Conservation (phyloP, 2,113 vertebrate species). For the Odocoileus hemionus region DNA sequence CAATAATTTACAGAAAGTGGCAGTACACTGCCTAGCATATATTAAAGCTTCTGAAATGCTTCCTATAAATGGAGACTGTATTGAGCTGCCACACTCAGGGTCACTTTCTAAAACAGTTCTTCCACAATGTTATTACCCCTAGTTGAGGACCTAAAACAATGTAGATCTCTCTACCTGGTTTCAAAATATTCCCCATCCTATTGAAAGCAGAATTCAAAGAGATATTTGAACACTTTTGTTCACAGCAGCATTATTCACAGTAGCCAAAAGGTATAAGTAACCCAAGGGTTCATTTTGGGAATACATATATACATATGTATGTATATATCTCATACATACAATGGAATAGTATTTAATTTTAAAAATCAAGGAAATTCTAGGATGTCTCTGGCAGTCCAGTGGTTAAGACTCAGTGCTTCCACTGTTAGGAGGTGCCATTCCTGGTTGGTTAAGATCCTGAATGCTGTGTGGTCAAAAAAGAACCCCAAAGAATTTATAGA, state of each 20-base stretch:
- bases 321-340: background rate
- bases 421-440: background rate
- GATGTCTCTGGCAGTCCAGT: background rate
- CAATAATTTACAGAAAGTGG: background rate
- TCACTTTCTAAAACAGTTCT: background rate
- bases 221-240: background rate
- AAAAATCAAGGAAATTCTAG: background rate
- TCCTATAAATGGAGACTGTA: background rate
- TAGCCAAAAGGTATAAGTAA: background rate
- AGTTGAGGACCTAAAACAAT: background rate
- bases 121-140: background rate
- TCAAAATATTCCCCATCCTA: background rate
- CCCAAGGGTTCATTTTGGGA: background rate
- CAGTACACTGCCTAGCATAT: background rate
- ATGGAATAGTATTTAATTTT: background rate
- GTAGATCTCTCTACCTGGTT: background rate
- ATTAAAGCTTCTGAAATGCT: background rate
- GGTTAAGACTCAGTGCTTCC: background rate
- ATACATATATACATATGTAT: background rate
- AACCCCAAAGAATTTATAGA: background rate
- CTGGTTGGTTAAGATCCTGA: background rate
- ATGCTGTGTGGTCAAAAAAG: background rate
- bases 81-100: background rate
- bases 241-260: background rate
- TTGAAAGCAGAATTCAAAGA: background rate